Evolutionary conservation across 64 coral and sea anemone species (phyloP).

Genomic region (Montipora foliosa): DNA sequence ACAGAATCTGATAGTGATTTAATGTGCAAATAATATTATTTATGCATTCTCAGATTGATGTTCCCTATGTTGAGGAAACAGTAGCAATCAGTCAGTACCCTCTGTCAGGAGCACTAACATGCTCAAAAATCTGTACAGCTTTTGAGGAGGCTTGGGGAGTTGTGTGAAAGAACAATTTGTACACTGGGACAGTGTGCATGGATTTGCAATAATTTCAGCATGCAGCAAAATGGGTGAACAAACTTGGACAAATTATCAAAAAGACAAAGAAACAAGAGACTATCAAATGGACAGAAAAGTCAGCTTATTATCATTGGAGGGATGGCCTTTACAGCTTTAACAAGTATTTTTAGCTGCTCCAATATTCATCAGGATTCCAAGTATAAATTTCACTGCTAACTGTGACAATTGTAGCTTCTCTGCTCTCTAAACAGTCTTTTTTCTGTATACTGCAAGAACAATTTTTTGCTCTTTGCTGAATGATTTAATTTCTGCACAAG

Average conservation of each 20-base stretch:
- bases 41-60: constrained; percentile 70
- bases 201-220: neutral
- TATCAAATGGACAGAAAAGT: neutral
- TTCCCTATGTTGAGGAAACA: constrained; percentile 94
- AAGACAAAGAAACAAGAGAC: neutral
- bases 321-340: no score
- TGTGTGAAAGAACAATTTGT: constrained; percentile 31
- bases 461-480: no score
- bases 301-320: neutral
- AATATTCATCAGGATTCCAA: no score
- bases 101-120: constrained; percentile 90
- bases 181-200: neutral
- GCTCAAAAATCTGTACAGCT: constrained; percentile 93
- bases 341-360: no score
- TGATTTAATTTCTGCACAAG: no score
- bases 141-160: constrained; percentile 99
- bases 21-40: neutral
- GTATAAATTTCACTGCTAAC: no score
- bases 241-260: neutral
- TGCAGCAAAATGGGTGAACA: neutral
- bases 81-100: constrained; percentile 94
- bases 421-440: no score
- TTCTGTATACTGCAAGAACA: no score
- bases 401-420: no score
- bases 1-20: neutral